Percentiles rank a stretch among this genome's conserved stretches.
phyloP scores from a whole-genome alignment of 2,113 vertebrate species.

The Melierax canorus region DNA sequence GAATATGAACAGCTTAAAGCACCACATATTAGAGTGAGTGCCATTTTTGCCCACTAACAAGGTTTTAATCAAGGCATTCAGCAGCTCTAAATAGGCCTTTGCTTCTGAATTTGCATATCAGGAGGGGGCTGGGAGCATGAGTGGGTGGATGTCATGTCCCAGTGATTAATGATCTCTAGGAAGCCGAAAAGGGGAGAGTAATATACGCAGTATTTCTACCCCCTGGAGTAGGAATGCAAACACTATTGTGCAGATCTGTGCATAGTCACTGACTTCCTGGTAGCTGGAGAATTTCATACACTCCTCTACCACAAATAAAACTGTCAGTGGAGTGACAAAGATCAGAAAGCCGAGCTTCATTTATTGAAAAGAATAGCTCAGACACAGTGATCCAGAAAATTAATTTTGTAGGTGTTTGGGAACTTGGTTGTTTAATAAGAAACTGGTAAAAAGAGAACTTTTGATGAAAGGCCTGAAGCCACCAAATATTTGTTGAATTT shows the following conservation, averaged over 20 bases:
- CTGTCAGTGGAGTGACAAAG: slow-evolving; percentile 81
- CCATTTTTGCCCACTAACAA: slow-evolving; percentile 51
- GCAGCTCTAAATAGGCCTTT: slow-evolving; percentile 59
- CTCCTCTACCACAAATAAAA: slow-evolving; percentile 82
- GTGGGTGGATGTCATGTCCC: slow-evolving; percentile 78
- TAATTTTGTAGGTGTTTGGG: slow-evolving; percentile 78
- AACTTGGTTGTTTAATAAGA: slow-evolving; percentile 72
- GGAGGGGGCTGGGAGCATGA: slow-evolving; percentile 77
- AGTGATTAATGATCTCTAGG: slow-evolving; percentile 85
- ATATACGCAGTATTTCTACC: slow-evolving; percentile 79
- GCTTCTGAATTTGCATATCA: slow-evolving; percentile 73
- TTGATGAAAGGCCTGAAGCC: slow-evolving; percentile 59
- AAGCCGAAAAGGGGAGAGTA: slow-evolving; percentile 71
- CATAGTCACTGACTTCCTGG: slow-evolving; percentile 79
- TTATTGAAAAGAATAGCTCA: slow-evolving; percentile 78
- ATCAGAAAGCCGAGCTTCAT: slow-evolving; percentile 75
- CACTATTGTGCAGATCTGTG: slow-evolving; percentile 78
- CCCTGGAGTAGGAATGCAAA: slow-evolving; percentile 81
- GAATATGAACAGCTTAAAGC: slow-evolving; percentile 4
- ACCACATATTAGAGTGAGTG: not conserved
- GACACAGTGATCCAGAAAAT: slow-evolving; percentile 85
- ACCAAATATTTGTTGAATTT: slow-evolving; percentile 69
- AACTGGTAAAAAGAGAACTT: slow-evolving; percentile 70
- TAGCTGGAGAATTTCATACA: slow-evolving; percentile 84
- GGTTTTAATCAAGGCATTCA: slow-evolving; percentile 68